Conservation (phyloP, 2,113 vertebrate genomes). For the Oncorhynchus nerka region DNA sequence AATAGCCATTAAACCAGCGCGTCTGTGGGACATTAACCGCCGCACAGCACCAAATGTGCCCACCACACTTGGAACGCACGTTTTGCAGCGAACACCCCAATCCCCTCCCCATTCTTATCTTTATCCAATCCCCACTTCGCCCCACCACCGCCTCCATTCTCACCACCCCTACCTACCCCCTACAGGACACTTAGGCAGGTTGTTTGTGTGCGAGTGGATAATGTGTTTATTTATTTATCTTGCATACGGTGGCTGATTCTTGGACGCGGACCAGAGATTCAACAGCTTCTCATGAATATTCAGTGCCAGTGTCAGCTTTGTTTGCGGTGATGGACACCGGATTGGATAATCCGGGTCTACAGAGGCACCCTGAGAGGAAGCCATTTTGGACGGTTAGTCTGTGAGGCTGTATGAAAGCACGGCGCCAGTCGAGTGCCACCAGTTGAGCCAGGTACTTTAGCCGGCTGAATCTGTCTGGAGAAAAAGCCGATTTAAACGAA, state of each 20-base stretch:
- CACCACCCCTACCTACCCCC: too few species aligned
- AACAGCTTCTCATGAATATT: conserved; percentile 63
- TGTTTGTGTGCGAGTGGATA: neutral
- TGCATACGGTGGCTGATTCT: conserved; percentile 9
- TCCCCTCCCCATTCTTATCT: too few species aligned
- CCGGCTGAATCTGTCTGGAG: neutral
- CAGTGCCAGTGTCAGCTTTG: conserved; percentile 29
- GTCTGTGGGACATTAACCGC: too few species aligned
- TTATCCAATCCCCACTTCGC: too few species aligned
- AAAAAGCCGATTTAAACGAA: neutral
- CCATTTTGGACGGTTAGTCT: conserved; percentile 20
- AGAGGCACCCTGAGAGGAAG: neutral
- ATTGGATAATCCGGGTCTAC: conserved; percentile 28
- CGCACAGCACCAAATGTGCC: too few species aligned
- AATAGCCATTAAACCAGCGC: too few species aligned
- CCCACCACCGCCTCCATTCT: too few species aligned
- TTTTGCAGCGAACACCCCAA: too few species aligned
- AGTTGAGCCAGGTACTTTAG: neutral
- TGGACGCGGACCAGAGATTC: conserved; percentile 31
- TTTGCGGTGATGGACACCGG: conserved; percentile 28
- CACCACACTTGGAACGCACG: too few species aligned
- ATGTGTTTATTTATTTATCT: neutral
- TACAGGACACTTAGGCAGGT: too few species aligned
- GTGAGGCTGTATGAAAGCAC: too few species aligned
- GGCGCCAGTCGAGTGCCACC: neutral